Percentiles rank a stretch among this genome's conserved stretches.
These are phyloP conservation scores for Muscicapa striata DNA, from an alignment of 2,797 vertebrate species.

Conservation along the genomic window DNA sequence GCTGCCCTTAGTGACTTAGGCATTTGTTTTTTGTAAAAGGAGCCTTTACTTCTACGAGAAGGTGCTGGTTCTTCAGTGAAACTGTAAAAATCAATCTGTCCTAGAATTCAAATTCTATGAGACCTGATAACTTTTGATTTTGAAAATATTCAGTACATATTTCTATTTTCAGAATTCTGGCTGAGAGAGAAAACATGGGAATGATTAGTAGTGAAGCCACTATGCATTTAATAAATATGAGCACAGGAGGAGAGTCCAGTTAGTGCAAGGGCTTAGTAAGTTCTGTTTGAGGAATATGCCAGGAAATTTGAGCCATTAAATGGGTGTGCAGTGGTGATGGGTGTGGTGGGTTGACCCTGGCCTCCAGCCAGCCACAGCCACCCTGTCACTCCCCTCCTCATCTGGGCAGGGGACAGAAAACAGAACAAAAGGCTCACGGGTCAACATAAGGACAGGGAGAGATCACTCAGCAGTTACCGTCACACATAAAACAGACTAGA, in stretches of 20 bases:
- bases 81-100: not conserved
- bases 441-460: not conserved
- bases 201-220: not conserved
- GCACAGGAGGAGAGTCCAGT: not conserved
- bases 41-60: not conserved
- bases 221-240: not conserved
- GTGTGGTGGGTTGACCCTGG: not conserved
- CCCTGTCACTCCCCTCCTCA: not conserved
- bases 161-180: not conserved
- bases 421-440: not conserved
- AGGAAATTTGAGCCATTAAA: not conserved
- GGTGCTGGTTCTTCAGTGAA: not conserved
- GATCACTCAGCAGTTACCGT: rapidly evolving
- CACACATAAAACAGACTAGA: not conserved
- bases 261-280: not conserved
- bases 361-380: not conserved
- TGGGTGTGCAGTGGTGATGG: not conserved
- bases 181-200: not conserved
- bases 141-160: not conserved
- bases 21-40: not conserved
- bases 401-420: not conserved
- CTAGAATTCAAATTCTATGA: not conserved
- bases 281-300: not conserved
- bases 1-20: not conserved
- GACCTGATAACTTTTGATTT: not conserved